Percentiles rank a stretch among this genome's conserved stretches.
Evolutionary conservation across 2,797 vertebrate species (phyloP).

Genomic region (Hirundo rustica): DNA sequence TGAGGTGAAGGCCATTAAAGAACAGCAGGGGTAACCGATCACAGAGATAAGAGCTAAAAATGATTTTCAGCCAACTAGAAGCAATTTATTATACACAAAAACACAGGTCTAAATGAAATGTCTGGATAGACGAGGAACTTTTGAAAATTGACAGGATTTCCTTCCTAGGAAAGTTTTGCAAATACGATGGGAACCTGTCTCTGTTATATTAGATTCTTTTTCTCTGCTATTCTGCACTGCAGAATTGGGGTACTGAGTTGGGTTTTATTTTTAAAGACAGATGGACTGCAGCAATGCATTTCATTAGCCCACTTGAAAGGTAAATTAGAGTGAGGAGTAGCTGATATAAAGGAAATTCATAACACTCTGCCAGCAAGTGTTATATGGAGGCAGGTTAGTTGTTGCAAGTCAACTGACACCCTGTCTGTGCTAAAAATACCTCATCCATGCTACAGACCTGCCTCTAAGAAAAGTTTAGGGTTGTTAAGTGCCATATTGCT

Average conservation of each 20-base stretch:
- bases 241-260: background rate
- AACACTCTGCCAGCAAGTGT: background rate
- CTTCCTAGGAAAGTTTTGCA: slow-evolving; percentile 58
- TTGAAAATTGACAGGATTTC: slow-evolving; percentile 63
- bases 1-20: slow-evolving; percentile 88
- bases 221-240: background rate
- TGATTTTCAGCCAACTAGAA: slow-evolving; percentile 79
- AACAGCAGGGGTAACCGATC: slow-evolving; percentile 75
- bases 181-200: background rate
- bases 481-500: background rate
- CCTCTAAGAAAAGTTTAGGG: background rate
- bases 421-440: background rate
- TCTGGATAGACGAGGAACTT: slow-evolving; percentile 67
- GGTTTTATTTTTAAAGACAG: background rate
- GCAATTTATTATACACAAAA: slow-evolving; percentile 81
- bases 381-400: background rate
- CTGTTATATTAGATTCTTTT: background rate
- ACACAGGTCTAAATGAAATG: slow-evolving; percentile 66
- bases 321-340: slow-evolving; percentile 17
- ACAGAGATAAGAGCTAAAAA: slow-evolving; percentile 77
- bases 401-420: background rate
- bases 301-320: slow-evolving; percentile 43
- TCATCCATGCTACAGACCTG: background rate
- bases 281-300: background rate
- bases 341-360: background rate